These are phyloP conservation scores for Prunella fulvescens DNA, from an alignment of 2,113 vertebrate species.

Conservation along the genomic window DNA sequence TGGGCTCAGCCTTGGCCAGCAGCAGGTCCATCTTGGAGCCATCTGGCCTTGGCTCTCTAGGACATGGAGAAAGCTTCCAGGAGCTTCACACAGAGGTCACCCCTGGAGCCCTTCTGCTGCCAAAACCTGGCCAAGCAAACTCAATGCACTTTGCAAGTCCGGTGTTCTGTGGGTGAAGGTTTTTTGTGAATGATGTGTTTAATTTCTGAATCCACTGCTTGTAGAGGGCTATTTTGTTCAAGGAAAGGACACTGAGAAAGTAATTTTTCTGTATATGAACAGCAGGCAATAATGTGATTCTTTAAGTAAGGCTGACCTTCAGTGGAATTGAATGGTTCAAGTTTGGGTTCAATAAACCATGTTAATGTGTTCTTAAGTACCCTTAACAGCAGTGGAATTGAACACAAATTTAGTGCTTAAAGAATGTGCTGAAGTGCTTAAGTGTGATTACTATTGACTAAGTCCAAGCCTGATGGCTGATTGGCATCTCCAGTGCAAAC, in stretches of 20 bases:
- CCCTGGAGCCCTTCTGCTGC: not conserved
- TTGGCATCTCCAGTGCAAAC: not conserved
- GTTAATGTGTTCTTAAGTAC: not conserved
- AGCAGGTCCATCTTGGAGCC: not conserved
- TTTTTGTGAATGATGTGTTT: not conserved
- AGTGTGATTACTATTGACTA: not conserved
- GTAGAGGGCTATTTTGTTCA: not conserved
- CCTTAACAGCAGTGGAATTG: not conserved
- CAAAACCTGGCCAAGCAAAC: not conserved
- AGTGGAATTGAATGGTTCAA: not conserved
- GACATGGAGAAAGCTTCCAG: not conserved
- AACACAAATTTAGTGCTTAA: not conserved
- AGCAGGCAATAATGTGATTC: not conserved
- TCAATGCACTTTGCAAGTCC: not conserved
- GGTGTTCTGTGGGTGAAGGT: not conserved
- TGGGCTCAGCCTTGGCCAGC: not conserved
- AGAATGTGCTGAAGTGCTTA: not conserved
- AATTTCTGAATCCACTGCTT: not conserved
- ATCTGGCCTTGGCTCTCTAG: rapidly evolving
- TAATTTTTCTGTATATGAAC: not conserved
- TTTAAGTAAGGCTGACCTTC: not conserved
- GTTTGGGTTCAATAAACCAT: not conserved
- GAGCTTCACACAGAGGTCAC: not conserved
- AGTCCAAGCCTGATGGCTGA: not conserved
- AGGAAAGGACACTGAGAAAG: not conserved